A percentile compares a stretch with the other conserved stretches of the same genome.
These are phyloP conservation scores for Orchesella cincta DNA, from an alignment of 1,140 invertebrate genomes.

Conservation along the genomic window DNA sequence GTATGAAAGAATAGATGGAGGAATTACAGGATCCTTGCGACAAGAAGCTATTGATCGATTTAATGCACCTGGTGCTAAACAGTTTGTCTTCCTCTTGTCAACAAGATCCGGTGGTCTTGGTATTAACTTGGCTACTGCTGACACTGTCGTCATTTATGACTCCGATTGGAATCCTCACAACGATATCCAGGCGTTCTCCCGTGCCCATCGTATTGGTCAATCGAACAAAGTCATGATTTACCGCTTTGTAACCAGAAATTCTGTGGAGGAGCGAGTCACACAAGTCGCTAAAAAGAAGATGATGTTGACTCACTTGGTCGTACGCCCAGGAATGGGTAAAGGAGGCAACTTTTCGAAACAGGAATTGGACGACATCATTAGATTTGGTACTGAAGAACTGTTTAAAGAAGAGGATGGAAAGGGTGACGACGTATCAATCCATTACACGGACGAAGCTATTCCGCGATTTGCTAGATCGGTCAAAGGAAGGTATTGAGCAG, in stretches of 20 bases:
- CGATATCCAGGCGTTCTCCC: conserved; percentile 97
- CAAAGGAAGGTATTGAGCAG: conserved; percentile 91
- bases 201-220: conserved; percentile 99
- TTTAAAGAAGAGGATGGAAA: conserved; percentile 75
- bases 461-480: conserved; percentile 87
- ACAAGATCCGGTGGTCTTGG: conserved; percentile 96
- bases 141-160: conserved; percentile 99
- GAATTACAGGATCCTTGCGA: conserved; percentile 89
- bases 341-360: conserved; percentile 97
- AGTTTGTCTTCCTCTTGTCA: conserved; percentile 96
- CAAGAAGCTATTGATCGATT: conserved; percentile 97
- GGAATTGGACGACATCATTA: conserved; percentile 97
- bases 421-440: conserved; percentile 82
- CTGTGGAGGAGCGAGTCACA: conserved; percentile 97
- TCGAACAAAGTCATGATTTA: conserved; percentile 99
- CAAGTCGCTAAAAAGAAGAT: conserved; percentile 99
- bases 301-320: conserved; percentile 99
- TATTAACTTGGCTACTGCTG: conserved; percentile 98
- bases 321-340: conserved; percentile 95
- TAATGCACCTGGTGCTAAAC: conserved; percentile 74
- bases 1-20: conserved; percentile 98
- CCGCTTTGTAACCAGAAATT: conserved; percentile 98
- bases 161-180: conserved; percentile 99
- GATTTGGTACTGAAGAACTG: conserved; percentile 98
- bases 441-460: conserved; percentile 97